Conservation (phyloP, 2,888 invertebrate genomes). For the Acanthoscelides obtectus region DNA sequence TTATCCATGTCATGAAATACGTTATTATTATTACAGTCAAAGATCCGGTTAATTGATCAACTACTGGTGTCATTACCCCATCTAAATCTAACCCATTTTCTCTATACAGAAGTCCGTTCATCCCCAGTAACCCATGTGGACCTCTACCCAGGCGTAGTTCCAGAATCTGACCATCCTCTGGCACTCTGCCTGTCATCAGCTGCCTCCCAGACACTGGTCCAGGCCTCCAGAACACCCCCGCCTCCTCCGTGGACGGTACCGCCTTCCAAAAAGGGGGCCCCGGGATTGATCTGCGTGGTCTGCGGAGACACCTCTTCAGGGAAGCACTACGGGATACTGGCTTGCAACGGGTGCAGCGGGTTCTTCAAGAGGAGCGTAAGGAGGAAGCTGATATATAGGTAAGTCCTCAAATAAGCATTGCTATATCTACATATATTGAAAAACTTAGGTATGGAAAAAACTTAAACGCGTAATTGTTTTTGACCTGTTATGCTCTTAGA, state of each 20-base stretch:
- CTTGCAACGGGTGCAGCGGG: constrained; percentile 98
- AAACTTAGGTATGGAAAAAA: too few relatives aligned
- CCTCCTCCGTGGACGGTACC: constrained; percentile 55
- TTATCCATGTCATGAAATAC: too few relatives aligned
- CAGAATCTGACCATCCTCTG: constrained; percentile 49
- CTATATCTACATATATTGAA: too few relatives aligned
- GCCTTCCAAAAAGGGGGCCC: constrained; percentile 54
- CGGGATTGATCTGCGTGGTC: constrained; percentile 89
- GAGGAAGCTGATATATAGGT: constrained; percentile 96
- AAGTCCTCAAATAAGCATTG: too few relatives aligned
- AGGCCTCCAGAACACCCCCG: constrained; percentile 56
- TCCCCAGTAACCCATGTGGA: neutral
- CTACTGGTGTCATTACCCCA: too few relatives aligned
- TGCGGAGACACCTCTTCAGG: constrained; percentile 97
- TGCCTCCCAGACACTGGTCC: constrained; percentile 56
- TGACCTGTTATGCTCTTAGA: too few relatives aligned
- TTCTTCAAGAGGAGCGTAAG: constrained; percentile 97
- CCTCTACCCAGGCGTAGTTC: neutral
- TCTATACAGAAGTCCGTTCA: neutral
- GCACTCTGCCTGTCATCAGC: constrained; percentile 53
- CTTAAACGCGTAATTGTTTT: too few relatives aligned
- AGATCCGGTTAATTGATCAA: too few relatives aligned
- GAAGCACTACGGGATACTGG: constrained; percentile 96
- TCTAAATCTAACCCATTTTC: too few relatives aligned
- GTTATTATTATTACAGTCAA: too few relatives aligned